Base-by-base conservation (phyloP, 2,113 vertebrate genomes). In the Ardeotis arabs region DNA sequence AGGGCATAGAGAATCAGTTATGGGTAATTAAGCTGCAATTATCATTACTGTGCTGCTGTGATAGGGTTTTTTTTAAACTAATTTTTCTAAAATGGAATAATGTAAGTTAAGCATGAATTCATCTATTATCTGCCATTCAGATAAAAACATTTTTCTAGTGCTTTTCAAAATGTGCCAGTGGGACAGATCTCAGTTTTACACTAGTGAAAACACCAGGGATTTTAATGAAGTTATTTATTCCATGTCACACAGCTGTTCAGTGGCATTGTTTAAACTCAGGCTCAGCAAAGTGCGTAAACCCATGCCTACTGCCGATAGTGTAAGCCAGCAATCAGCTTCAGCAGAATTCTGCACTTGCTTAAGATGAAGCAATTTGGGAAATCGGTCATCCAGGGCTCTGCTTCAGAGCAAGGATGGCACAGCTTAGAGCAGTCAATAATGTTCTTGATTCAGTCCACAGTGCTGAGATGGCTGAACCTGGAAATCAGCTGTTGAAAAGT, bases 21-120 rank as follows among this genome's bases (percentile, higher is more conserved):
- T 25, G 94, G 76, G 44, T 96, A 96, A 96, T 96, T 96, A 96
- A 78, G 56, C 76, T 93, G 83, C 90, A 94, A 87, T 96, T 96
- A 96, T 93, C 92, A 87, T 96, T 93, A 93, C 79, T 89, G 69
- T 75, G 91, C 92, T 93, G 81, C 90, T 78, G 33, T 81, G 73
- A 89, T 89, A 87, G 72, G 4, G 2, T 55, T 47, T 50, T 81
- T 90, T 92, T 74, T 0, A 78, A 85, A 70, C 77, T 95, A 86
- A 78, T 91, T 87, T 95, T 94, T 96, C 53, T 37, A 50, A 95
- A 92, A 82, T 72, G 52, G 59, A 84, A 74, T 88, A 84, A 95
- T 31, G 52, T 27, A 87, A 92, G 77, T 94, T 87, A 84, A 92
- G 64, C 33, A 29, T 41, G 29, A 92, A 75, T 95, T 94, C 68